phyloP scores from a whole-genome alignment of 2,113 vertebrate species.

The Coreoperca whiteheadi region DNA sequence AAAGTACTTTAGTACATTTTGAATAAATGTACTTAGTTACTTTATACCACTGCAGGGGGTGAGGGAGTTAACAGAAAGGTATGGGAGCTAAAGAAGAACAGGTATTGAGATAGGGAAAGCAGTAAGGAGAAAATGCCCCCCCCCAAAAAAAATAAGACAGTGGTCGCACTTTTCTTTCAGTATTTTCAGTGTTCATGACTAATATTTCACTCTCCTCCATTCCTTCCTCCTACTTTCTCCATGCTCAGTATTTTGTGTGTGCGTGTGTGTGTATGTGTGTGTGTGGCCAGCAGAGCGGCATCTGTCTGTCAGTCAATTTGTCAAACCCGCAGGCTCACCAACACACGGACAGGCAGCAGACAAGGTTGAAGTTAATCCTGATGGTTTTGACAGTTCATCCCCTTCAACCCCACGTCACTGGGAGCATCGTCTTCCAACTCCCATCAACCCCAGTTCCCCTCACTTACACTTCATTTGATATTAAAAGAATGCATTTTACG shows the following conservation, averaged over 20 bases:
- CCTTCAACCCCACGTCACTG: slow-evolving; percentile 72
- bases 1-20: neutral
- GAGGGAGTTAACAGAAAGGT: neutral
- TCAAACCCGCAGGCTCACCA: slow-evolving; percentile 50
- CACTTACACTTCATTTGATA: slow-evolving; percentile 13
- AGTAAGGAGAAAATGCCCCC: neutral
- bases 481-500: slow-evolving; percentile 7
- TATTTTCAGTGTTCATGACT: neutral
- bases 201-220: neutral
- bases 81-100: too few relatives aligned
- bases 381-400: slow-evolving; percentile 84
- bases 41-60: too few relatives aligned
- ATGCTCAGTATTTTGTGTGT: slow-evolving; percentile 20
- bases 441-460: slow-evolving; percentile 1
- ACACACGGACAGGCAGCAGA: slow-evolving; percentile 48
- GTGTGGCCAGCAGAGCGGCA: slow-evolving; percentile 64
- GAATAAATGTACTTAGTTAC: neutral
- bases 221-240: neutral
- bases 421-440: slow-evolving; percentile 20
- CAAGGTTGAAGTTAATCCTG: slow-evolving; percentile 71
- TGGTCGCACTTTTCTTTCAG: neutral
- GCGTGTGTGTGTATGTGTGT: slow-evolving; percentile 6
- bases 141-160: neutral
- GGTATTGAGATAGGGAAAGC: too few relatives aligned
- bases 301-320: slow-evolving; percentile 87